Evolutionary conservation across 2,113 vertebrate species (phyloP), one percentile per base, ranked within the genome.

Genomic region (Sclerurus mexicanus): DNA sequence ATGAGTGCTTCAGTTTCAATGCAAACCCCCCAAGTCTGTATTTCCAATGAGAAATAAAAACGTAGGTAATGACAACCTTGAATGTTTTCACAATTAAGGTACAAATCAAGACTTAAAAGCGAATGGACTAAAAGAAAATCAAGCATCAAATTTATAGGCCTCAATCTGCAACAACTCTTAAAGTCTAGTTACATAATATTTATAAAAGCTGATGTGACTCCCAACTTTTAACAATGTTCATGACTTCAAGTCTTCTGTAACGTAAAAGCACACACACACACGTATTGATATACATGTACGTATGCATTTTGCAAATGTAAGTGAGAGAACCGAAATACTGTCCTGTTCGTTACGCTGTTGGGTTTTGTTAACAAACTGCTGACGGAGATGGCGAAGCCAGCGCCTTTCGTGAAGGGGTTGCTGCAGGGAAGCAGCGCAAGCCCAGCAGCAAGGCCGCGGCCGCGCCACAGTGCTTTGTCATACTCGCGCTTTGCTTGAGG

Each of bases 231-330:
- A 47, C 2, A n/a, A 46, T 0, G 0, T 10, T 59, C 44, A 19
- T 6, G n/a, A 24, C 25, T 44, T 62, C 5, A 42, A 53, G 63
- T 50, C 31, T 55, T 17, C 17, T 2, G 35, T 23, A 37, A 60
- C 2, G 4, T n/a, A 44, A 55, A 76, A 62, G 17, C 31, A 23
- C 4, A 27, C 2, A 0, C 3, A 25, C 1, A 0, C 7, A 4
- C 3, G 30, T 7, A 10, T 52, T 67, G 56, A 23, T 42, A 56
- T 5, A 42, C 2, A 0, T 0, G 18, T 3, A 28, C 1, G 2
- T 3, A 3, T 3, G 24, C 12, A 13, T 59, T 85, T 60, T 30
- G 79, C 4, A 78, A 67, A 64, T 1, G 6, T 30, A 17, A 21
- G n/a, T 1, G 23, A 33, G 46, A 11, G 49, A 35, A 33, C 0